Conservation (phyloP, 2,113 vertebrate species). For the Daubentonia madagascariensis region DNA sequence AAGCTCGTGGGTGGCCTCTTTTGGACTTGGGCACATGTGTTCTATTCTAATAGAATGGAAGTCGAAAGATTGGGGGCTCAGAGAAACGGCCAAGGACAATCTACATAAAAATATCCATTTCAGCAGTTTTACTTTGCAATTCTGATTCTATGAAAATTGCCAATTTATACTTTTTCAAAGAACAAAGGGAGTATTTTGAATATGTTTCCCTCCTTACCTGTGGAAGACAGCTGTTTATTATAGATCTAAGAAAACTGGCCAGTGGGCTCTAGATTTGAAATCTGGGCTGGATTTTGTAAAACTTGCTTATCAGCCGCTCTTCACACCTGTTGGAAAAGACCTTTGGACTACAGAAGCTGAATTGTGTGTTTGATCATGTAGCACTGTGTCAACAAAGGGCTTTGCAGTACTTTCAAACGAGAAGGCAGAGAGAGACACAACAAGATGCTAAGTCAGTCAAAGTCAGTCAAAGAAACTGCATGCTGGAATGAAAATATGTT, state of each 20-base stretch:
- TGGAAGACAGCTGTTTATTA: background rate
- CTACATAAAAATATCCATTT: background rate
- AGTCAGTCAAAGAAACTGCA: background rate
- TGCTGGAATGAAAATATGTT: background rate
- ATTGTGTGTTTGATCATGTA: slow-evolving; percentile 22
- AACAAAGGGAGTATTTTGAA: slow-evolving; percentile 6
- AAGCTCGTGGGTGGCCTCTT: slow-evolving; percentile 33
- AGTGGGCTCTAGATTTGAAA: background rate
- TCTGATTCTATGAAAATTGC: background rate
- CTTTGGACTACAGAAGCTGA: slow-evolving; percentile 51
- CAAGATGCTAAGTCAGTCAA: background rate
- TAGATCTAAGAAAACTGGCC: background rate
- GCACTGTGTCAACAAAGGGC: slow-evolving; percentile 38
- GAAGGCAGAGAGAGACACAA: background rate
- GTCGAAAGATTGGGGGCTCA: background rate
- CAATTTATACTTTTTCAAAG: background rate
- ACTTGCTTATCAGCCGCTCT: slow-evolving; percentile 56
- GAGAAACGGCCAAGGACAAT: background rate
- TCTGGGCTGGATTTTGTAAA: background rate
- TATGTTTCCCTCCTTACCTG: background rate
- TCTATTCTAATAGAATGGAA: background rate
- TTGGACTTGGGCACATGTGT: background rate
- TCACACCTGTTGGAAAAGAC: slow-evolving; percentile 54
- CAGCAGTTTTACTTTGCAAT: background rate
- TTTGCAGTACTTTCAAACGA: background rate